A percentile compares a stretch with the other conserved stretches of the same genome.
These are phyloP conservation scores for Choristoneura fumiferana DNA, from an alignment of 1,140 invertebrate species.

Conservation along the genomic window DNA sequence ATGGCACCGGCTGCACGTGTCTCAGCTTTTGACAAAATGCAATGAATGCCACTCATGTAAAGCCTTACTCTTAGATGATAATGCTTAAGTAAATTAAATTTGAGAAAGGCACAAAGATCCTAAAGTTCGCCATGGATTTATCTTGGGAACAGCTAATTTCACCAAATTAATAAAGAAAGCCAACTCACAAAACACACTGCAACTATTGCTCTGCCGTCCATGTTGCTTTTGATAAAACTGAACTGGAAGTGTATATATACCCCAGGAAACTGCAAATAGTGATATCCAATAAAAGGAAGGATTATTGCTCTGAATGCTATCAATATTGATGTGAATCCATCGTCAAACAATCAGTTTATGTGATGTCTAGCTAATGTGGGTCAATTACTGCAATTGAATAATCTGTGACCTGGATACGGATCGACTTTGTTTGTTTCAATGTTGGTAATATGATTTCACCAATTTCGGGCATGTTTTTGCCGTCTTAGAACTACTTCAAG, in stretches of 20 bases:
- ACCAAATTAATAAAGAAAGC: slow-evolving; percentile 12
- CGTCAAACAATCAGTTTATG: not conserved
- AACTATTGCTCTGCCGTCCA: not conserved
- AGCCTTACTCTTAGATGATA: no score
- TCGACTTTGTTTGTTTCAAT: no score
- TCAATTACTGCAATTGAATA: not conserved
- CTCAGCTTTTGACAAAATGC: no score
- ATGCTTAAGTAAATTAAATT: no score
- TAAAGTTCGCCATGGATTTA: no score
- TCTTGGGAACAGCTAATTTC: no score
- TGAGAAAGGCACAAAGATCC: no score
- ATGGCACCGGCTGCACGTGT: no score
- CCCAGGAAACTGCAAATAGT: not conserved
- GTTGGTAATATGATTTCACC: no score
- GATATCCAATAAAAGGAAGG: not conserved
- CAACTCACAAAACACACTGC: not conserved
- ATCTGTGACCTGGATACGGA: not conserved
- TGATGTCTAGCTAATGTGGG: not conserved
- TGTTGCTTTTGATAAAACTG: not conserved
- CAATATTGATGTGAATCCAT: not conserved
- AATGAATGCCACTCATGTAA: no score
- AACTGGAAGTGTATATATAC: not conserved
- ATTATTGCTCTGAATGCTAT: not conserved
- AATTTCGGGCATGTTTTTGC: no score
- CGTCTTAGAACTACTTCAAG: no score